Percentiles rank a stretch among this genome's conserved stretches.
Evolutionary conservation across 2,888 invertebrate genomes (phyloP).

Genomic region (Stenolophus ochropezus): DNA sequence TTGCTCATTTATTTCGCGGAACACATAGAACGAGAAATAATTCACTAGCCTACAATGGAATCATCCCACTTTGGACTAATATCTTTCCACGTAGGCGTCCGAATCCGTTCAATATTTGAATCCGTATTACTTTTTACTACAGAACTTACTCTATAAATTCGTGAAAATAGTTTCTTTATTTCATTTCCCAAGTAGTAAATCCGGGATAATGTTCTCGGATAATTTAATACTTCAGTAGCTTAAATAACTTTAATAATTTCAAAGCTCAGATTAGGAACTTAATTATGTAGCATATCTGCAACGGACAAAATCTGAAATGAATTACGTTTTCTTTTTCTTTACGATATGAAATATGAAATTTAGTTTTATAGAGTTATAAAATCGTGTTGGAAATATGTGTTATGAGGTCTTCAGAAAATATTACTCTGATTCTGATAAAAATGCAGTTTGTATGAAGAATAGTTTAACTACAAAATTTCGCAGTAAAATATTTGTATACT

Average conservation of each 20-base stretch:
- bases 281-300: not conserved
- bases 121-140: not conserved
- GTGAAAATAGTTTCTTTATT: not conserved
- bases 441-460: not conserved
- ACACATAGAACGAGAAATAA: not conserved
- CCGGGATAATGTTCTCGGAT: not conserved
- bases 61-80: not conserved
- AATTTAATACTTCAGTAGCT: conserved; percentile 10
- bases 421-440: not conserved
- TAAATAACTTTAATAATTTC: not conserved
- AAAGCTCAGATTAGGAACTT: not conserved
- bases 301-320: not conserved
- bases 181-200: not conserved
- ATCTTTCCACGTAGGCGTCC: not conserved
- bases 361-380: not conserved
- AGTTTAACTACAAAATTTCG: not conserved
- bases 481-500: not conserved
- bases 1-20: not conserved
- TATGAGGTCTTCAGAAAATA: not conserved
- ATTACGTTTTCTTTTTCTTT: not conserved
- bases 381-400: not conserved
- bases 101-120: not conserved
- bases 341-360: conserved; percentile 3
- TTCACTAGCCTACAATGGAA: not conserved
- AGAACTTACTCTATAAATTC: conserved; percentile 9